Conservation (phyloP, 2,888 invertebrate species). For the Apamea sordens region DNA sequence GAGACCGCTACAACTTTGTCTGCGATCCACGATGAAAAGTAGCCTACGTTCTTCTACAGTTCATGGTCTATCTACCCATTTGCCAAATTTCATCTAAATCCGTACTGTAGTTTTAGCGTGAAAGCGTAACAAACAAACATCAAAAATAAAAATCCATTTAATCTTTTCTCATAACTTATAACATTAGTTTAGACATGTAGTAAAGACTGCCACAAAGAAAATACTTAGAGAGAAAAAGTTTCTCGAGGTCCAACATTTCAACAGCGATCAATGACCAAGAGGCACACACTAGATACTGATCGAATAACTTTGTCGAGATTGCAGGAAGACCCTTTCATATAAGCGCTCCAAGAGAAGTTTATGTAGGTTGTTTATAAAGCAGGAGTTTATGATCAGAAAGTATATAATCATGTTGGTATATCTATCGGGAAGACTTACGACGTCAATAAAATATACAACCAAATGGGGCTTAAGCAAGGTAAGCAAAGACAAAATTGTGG, state of each 20-base stretch:
- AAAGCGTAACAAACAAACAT: background rate
- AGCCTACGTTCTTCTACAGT: background rate
- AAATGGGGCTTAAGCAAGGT: background rate
- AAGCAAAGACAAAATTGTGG: background rate
- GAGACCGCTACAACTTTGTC: no score
- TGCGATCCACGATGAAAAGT: background rate
- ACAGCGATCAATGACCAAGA: constrained; percentile 11
- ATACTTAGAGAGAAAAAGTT: constrained; percentile 2
- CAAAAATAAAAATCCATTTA: background rate
- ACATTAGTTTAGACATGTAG: background rate
- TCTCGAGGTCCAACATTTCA: background rate
- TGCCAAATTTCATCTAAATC: background rate
- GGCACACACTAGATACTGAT: constrained; percentile 18
- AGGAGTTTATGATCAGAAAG: constrained; percentile 5
- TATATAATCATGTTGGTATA: constrained; percentile 4
- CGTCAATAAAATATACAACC: background rate
- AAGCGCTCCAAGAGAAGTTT: constrained; percentile 2
- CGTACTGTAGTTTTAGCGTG: background rate
- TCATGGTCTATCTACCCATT: background rate
- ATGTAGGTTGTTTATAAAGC: constrained; percentile 17
- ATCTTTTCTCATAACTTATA: background rate
- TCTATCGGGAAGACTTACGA: background rate
- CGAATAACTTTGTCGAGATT: constrained; percentile 37
- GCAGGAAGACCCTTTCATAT: constrained; percentile 25
- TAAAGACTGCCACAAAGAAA: background rate